phyloP scores from a whole-genome alignment of 2,113 vertebrate species.

The Phaethon lepturus region DNA sequence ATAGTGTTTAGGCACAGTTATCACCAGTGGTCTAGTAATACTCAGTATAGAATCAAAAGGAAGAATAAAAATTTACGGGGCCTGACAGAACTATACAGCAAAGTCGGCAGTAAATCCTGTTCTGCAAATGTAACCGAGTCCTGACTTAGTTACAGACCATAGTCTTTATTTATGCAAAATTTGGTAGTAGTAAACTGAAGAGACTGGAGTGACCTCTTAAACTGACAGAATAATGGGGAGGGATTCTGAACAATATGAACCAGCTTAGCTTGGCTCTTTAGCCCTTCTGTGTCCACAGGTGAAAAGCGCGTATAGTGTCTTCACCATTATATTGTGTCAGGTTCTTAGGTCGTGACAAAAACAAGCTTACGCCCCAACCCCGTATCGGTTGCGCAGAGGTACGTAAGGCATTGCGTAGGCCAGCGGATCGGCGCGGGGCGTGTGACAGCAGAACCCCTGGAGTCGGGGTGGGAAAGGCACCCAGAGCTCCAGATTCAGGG shows the following conservation, averaged over 20 bases:
- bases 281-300: neutral
- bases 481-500: neutral
- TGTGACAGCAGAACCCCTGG: neutral
- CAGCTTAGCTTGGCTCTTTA: neutral
- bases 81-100: neutral
- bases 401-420: neutral
- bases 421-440: neutral
- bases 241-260: neutral
- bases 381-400: neutral
- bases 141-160: neutral
- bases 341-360: neutral
- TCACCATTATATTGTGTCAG: rapidly evolving
- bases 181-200: neutral
- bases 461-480: neutral
- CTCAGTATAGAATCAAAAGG: neutral
- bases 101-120: neutral
- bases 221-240: no score
- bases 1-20: neutral
- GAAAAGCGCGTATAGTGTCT: neutral
- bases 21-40: neutral
- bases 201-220: neutral
- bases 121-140: neutral
- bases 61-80: neutral
- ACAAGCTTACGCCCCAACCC: no score
- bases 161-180: neutral